Evolutionary conservation across 2,888 invertebrate species (phyloP), one percentile per base, ranked within the genome.

Genomic region (Sussaba pulchella): DNA sequence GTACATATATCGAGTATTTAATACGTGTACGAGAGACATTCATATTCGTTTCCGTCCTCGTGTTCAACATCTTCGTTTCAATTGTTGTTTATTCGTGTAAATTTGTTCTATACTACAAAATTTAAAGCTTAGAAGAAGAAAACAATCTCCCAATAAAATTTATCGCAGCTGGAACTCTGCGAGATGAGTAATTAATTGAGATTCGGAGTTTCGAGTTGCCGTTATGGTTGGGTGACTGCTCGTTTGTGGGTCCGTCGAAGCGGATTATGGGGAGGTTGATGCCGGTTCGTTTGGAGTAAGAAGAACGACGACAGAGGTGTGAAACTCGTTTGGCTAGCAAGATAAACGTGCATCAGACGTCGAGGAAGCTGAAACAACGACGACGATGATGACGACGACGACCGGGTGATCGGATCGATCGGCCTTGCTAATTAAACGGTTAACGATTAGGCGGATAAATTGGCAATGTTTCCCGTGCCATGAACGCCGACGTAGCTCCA

Each of bases 361-460:
- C 39, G 67, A 43, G 12, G 67, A 57, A 26, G 67, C 39, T 19
- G 66, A 69, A 39, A 39, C 67, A 24, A 14, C 36, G 76, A 69
- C 43, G 47, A 70, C 66, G 52, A 54, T 31, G 69, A 63, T 31
- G 69, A 57, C 59, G 72, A 64, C 67, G 77, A 77, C 50, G 50
- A 50, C 19, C 19, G 21, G 12, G 14, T 61, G 82, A 59, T 64
- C 43, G 77, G 69, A 78, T 82, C 78, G 80, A 83, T 82, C 81
- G 70, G 64, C 61, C 54, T 26, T 39, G 76, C 81, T 83, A 83
- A 83, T 83, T 83, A 78, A 83, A 83, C 82, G 72, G 81, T 78
- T 82, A 78, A 81, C 78, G 77, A 80, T 83, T 78, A 72, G 64
- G 59, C 45, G 57, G 75, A 81, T 82, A 82, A 82, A 82, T 76